A percentile compares a stretch with the other conserved stretches of the same genome.
Conservation (phyloP, 2,113 vertebrate species). For the Equus przewalskii region DNA sequence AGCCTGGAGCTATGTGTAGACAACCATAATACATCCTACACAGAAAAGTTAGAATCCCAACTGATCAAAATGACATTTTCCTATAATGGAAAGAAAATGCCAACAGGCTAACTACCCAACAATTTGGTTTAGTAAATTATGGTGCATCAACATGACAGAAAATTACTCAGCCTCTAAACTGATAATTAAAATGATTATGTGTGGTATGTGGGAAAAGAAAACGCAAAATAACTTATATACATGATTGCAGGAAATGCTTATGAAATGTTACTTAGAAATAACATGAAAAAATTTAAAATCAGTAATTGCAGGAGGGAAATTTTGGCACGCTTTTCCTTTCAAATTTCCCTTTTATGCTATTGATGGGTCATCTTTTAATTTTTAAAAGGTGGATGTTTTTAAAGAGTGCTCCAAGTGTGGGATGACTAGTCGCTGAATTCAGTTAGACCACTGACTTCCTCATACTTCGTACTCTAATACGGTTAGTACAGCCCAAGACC, state of each 20-base stretch:
- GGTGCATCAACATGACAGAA: conserved; percentile 30
- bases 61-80: conserved; percentile 65
- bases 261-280: conserved; percentile 29
- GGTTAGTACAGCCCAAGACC: not conserved
- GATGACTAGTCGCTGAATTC: not conserved
- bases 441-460: not conserved
- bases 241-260: not conserved
- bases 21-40: conserved; percentile 4
- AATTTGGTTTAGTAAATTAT: conserved; percentile 38
- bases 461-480: not conserved
- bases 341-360: conserved; percentile 2
- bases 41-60: not conserved
- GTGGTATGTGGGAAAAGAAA: not conserved
- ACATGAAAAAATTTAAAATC: not conserved
- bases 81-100: conserved; percentile 55
- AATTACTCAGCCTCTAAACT: conserved; percentile 42
- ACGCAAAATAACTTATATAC: conserved; percentile 21
- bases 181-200: conserved; percentile 33
- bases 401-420: not conserved
- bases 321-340: not conserved
- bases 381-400: not conserved
- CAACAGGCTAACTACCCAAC: conserved; percentile 5
- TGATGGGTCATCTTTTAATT: not conserved
- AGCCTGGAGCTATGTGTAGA: conserved; percentile 35
- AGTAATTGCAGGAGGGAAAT: not conserved